Percentiles rank a stretch among this genome's conserved stretches.
Conservation (phyloP, 2,113 vertebrate species). For the Pimephales promelas region DNA sequence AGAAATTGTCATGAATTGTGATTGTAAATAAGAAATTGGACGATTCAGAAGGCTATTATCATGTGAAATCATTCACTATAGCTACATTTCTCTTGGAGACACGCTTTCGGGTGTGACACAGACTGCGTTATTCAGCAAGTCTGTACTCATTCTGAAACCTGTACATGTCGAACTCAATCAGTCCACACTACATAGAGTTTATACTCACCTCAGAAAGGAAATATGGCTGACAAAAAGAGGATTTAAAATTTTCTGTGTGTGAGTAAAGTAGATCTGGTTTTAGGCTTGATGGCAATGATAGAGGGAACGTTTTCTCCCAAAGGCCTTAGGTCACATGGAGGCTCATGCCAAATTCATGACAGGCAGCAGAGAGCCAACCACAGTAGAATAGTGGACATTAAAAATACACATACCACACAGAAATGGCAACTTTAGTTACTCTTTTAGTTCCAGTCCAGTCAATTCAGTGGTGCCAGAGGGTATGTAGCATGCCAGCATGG, state of each 20-base stretch:
- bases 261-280: conserved; percentile 3
- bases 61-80: conserved; percentile 1
- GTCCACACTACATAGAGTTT: not conserved
- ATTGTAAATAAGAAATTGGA: not conserved
- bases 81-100: not conserved
- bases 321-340: conserved; percentile 3
- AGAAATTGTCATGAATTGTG: conserved; percentile 40
- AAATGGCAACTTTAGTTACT: conserved; percentile 60
- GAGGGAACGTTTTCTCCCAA: not conserved
- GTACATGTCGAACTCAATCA: conserved; percentile 8
- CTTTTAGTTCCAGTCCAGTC: conserved; percentile 63
- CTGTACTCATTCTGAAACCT: not conserved
- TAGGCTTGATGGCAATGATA: not conserved
- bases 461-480: conserved; percentile 30
- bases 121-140: not conserved
- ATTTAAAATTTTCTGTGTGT: not conserved
- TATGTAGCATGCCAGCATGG: conserved; percentile 28
- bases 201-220: not conserved
- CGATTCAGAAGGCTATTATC: not conserved
- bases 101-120: not conserved
- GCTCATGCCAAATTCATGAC: conserved; percentile 35
- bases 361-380: conserved; percentile 64
- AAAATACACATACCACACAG: conserved; percentile 47
- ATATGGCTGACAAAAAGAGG: not conserved
- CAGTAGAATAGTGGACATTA: conserved; percentile 62